Conservation (phyloP, 2,888 invertebrate genomes). For the Drosophila subsilvestris region DNA sequence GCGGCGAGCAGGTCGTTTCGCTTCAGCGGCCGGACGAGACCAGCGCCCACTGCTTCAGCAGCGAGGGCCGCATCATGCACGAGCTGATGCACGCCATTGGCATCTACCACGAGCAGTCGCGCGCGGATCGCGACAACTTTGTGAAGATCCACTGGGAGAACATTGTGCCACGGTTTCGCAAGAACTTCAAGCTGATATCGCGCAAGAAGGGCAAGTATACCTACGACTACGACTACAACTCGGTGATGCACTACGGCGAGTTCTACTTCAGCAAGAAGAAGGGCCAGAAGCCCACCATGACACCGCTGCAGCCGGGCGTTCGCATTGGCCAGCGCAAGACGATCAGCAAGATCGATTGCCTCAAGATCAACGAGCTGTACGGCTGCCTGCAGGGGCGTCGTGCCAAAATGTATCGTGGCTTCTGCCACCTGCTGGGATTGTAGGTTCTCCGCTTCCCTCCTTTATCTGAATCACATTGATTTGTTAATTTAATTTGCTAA, state of each 20-base stretch:
- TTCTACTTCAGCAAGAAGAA: slow-evolving; percentile 87
- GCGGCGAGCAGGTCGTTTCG: slow-evolving; percentile 90
- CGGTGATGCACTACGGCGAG: slow-evolving; percentile 91
- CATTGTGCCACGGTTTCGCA: slow-evolving; percentile 85
- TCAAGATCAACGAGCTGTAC: slow-evolving; percentile 88
- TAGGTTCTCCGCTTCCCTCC: slow-evolving; percentile 36
- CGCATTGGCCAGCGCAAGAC: slow-evolving; percentile 87
- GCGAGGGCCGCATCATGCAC: slow-evolving; percentile 90
- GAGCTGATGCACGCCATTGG: slow-evolving; percentile 93
- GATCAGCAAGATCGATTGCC: slow-evolving; percentile 88
- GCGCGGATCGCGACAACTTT: slow-evolving; percentile 87
- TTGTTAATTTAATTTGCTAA: slow-evolving; percentile 56
- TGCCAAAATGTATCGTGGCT: slow-evolving; percentile 81
- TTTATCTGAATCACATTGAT: slow-evolving; percentile 80
- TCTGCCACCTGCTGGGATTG: slow-evolving; percentile 81
- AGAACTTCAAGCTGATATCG: slow-evolving; percentile 88
- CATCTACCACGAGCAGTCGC: slow-evolving; percentile 91
- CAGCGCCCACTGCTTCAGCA: slow-evolving; percentile 88
- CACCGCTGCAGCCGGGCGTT: slow-evolving; percentile 86
- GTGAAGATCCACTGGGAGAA: slow-evolving; percentile 89
- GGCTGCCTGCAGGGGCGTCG: slow-evolving; percentile 85
- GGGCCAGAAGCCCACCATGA: slow-evolving; percentile 86
- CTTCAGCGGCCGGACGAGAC: slow-evolving; percentile 87
- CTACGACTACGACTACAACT: slow-evolving; percentile 91
- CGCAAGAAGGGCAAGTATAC: slow-evolving; percentile 87